Percentiles rank a stretch among this genome's conserved stretches.
phyloP scores from a whole-genome alignment of 2,888 invertebrate genomes.

The Schizaphis graminum region DNA sequence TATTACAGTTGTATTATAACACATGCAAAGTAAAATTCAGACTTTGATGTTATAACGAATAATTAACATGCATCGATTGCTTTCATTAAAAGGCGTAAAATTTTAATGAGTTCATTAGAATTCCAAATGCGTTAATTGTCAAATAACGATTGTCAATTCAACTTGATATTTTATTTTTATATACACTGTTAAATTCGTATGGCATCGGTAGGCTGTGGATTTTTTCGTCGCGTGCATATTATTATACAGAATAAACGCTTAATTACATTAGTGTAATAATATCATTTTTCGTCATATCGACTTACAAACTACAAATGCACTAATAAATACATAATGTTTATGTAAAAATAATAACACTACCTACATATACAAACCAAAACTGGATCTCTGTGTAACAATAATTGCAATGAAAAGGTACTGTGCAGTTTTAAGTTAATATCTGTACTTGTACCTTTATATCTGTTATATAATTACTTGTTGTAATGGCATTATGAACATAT shows the following conservation, averaged over 20 bases:
- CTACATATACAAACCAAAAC: background rate
- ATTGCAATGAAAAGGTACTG: background rate
- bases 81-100: background rate
- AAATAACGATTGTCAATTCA: background rate
- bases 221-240: background rate
- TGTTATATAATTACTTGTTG: background rate
- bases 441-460: background rate
- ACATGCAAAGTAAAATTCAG: background rate
- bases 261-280: background rate
- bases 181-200: background rate
- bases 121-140: conserved; percentile 1
- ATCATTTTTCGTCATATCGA: background rate
- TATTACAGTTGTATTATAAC: background rate
- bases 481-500: background rate
- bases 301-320: background rate
- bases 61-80: background rate
- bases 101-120: conserved; percentile 22
- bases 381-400: background rate
- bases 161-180: background rate
- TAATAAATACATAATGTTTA: background rate
- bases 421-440: background rate
- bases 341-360: background rate
- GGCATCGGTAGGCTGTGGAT: background rate
- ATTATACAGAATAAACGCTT: background rate
- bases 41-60: background rate